Conservation (phyloP, 2,113 vertebrate genomes). For the Oryzias javanicus region DNA sequence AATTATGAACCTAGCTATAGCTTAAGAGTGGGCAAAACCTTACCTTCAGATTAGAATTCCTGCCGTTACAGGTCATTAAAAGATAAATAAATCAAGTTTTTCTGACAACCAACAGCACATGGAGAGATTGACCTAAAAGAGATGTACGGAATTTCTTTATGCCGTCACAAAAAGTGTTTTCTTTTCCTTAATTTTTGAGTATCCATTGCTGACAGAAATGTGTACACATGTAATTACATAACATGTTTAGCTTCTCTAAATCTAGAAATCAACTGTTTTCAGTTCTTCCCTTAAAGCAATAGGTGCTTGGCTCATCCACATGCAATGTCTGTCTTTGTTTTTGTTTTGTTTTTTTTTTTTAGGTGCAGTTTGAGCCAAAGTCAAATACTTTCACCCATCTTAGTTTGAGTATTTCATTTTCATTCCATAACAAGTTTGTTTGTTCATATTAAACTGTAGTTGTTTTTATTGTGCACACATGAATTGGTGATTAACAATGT, state of each 20-base stretch:
- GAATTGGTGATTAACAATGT: constrained; percentile 22
- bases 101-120: constrained; percentile 53
- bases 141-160: constrained; percentile 11
- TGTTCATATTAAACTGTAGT: constrained; percentile 15
- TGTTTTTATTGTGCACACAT: constrained; percentile 41
- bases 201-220: constrained; percentile 31
- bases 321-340: constrained; percentile 10
- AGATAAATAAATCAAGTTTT: constrained; percentile 41
- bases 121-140: constrained; percentile 6
- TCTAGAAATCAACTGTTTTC: constrained; percentile 40
- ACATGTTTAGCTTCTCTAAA: constrained; percentile 40
- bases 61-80: constrained; percentile 34
- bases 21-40: constrained; percentile 12
- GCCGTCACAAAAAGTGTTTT: not conserved
- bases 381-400: constrained; percentile 38
- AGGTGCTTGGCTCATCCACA: constrained; percentile 34
- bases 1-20: constrained; percentile 10
- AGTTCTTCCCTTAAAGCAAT: constrained; percentile 51
- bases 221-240: constrained; percentile 49
- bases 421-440: constrained; percentile 16
- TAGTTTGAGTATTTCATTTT: constrained; percentile 35
- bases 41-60: constrained; percentile 15
- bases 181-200: not conserved
- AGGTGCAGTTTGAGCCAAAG: constrained; percentile 68
- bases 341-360: constrained; percentile 25